Evolutionary conservation across 2,797 vertebrate species (phyloP), one percentile per base, ranked within the genome.

Genomic region (Brachyrhaphis roseni): DNA sequence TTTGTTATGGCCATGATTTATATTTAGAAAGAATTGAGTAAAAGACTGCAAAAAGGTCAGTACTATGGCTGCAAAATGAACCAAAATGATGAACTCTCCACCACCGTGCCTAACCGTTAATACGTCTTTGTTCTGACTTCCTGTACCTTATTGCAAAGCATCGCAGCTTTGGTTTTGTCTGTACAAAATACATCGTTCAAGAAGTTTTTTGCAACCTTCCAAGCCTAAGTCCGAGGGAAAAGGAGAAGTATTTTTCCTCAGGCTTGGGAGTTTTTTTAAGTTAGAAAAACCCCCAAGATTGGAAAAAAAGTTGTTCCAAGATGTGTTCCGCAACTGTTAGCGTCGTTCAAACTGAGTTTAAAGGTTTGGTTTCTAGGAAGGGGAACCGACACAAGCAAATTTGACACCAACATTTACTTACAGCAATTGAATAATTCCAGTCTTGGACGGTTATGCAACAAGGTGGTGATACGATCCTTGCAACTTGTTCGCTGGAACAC

Each of bases 371-470:
- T 55, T 53, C 11, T 10, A 68, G 34, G 72, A 12, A 43, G 70
- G 66, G 62, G 76, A 46, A 0, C 66, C 36, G 28, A 77, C 46
- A 84, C 72, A 80, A 74, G 73, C 10, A 78, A 62, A 82, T 43
- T 59, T 71, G 76, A 72, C 71, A 73, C 62, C 78, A 84, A 81
- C 49, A 83, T 87, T 81, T 11, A 77, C 57, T 82, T 74, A 28
- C 47, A 86, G 78, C 75, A 85, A 73, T 13, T 81, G 26, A 85
- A 85, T 82, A 73, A 72, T 66, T 49, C 31, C 43, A 16, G 77
- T 78, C 59, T 73, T 74, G 92, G 76, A 91, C 87, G 83, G 81
- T 94, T 94, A 93, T 82, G 91, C 86, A 94, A 95, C 83, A 75
- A 41, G 75, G 55, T 1, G 0, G 77, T 86, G 84, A 92, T 79